Evolutionary conservation across 2,113 vertebrate genomes (phyloP).

Genomic region (Danio rerio): GRCz12tu NC_133198.1:23510001-23510500

Average conservation of each 20-base stretch:
- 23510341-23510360: constrained; percentile 54
- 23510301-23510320: constrained; percentile 23
- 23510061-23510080: constrained; percentile 23
- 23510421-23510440: constrained; percentile 39
- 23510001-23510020: constrained; percentile 46
- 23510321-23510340: constrained; percentile 25
- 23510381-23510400: constrained; percentile 43
- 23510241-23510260: constrained; percentile 59
- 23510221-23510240: constrained; percentile 59
- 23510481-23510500: too few species aligned
- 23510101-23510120: constrained; percentile 40
- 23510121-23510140: constrained; percentile 35
- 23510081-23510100: constrained; percentile 41
- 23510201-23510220: constrained; percentile 57
- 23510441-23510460: constrained; percentile 35
- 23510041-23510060: constrained; percentile 55
- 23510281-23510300: constrained; percentile 41
- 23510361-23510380: constrained; percentile 34
- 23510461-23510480: constrained; percentile 13
- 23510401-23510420: neutral
- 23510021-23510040: constrained; percentile 18
- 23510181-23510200: constrained; percentile 40
- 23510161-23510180: constrained; percentile 50
- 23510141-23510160: constrained; percentile 29
- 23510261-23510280: constrained; percentile 64